Evolutionary conservation across 2,888 invertebrate species (phyloP).

Genomic region (Agriotes lineatus): DNA sequence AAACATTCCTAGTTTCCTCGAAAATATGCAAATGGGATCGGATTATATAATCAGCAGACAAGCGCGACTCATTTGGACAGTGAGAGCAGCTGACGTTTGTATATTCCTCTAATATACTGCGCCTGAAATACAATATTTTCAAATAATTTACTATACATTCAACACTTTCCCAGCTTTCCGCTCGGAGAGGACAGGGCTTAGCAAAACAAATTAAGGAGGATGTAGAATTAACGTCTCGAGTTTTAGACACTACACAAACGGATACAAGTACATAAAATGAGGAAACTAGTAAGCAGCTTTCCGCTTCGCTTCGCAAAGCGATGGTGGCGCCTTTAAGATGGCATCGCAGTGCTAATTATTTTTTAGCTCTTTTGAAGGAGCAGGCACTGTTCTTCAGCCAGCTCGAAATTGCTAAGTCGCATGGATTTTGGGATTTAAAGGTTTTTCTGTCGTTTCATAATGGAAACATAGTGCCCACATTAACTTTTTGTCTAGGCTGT

Average conservation of each 20-base stretch:
- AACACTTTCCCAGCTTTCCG: conserved; percentile 19
- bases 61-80: conserved; percentile 37
- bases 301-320: conserved; percentile 30
- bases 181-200: conserved; percentile 21
- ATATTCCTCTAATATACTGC: conserved; percentile 1
- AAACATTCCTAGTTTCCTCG: conserved; percentile 36
- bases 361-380: background rate
- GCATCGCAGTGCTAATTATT: conserved; percentile 24
- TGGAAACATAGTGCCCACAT: too few species aligned
- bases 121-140: conserved; percentile 27
- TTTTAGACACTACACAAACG: conserved; percentile 36
- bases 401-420: too few species aligned
- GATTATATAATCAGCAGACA: conserved; percentile 43
- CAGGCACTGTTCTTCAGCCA: too few species aligned
- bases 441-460: too few species aligned
- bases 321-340: conserved; percentile 31
- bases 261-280: conserved; percentile 35
- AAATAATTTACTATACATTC: conserved; percentile 37
- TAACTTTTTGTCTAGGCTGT: too few species aligned
- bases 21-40: conserved; percentile 43
- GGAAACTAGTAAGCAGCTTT: conserved; percentile 38
- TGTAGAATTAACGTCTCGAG: conserved; percentile 36
- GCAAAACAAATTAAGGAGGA: conserved; percentile 38
- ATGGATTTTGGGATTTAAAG: too few species aligned
- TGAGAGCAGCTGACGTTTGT: conserved; percentile 21